Evolutionary conservation across 2,797 vertebrate species (phyloP), one percentile per base, ranked within the genome.

Genomic region (Luscinia megarhynchos): DNA sequence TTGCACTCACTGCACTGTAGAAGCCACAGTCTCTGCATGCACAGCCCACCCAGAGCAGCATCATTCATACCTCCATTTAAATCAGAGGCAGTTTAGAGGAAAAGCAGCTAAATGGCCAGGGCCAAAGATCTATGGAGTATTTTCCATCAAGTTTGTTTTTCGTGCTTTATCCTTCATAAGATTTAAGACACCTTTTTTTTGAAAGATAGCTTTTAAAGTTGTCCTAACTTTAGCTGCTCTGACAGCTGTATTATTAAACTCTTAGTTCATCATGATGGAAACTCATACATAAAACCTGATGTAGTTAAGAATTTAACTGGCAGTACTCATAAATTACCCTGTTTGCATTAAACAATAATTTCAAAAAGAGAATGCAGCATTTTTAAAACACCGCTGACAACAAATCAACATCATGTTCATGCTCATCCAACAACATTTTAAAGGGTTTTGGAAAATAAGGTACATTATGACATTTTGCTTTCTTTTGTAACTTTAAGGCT

Each of bases 221-320:
- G 89, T 94, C 19, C 55, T 78, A 84, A 84, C 70, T 94, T 96
- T 75, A 95, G 90, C 43, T 93, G 24, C 12, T 84, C 69, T 93
- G 82, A 91, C 51, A 94, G 53, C 36, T 90, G 55, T 77, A 72
- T 87, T 79, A 95, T 94, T 95, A 80, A 84, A 73, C 64, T 89
- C 93, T 95, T 86, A 83, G 77, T 70, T 96, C 81, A 72, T 68
- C 50, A 61, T 88, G 78, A 63, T 61, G 23, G 72, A 95, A 94
- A 50, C 26, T 27, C 73, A 48, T 78, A 73, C 30, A 58, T 89
- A 96, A 93, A 94, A 93, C 24, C 67, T 81, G 66, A 66, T 38
- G 30, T 77, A 91, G 64, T 73, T 94, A 59, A 51, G 50, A 34
- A 20, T 62, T 87, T 93, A 92, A 90, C 75, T 86, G 90, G 50